Percentiles rank a stretch among this genome's conserved stretches.
Conservation (phyloP, 1,140 invertebrate species). For the Nymphalis io region DNA sequence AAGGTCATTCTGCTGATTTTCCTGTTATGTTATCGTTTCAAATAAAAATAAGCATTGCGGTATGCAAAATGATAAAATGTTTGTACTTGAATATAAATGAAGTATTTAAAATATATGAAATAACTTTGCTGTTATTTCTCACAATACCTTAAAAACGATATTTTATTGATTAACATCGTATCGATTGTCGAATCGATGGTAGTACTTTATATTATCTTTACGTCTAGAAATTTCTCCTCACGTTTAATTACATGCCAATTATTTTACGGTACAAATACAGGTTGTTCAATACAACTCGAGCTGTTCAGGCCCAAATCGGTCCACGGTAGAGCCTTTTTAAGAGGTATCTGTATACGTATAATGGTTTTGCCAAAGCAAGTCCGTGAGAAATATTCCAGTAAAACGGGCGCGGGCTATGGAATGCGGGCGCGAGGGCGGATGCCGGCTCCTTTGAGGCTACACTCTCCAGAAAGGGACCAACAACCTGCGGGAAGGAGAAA, state of each 20-base stretch:
- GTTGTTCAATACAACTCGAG: slow-evolving; percentile 47
- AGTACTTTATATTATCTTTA: slow-evolving; percentile 19
- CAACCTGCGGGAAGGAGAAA: slow-evolving; percentile 70
- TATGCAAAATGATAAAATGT: slow-evolving; percentile 28
- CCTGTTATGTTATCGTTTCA: slow-evolving; percentile 52
- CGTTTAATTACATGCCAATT: slow-evolving; percentile 52
- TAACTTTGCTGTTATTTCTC: neutral
- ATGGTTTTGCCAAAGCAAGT: slow-evolving; percentile 75
- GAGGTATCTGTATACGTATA: slow-evolving; percentile 57
- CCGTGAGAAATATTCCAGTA: slow-evolving; percentile 80
- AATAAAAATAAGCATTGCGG: slow-evolving; percentile 26
- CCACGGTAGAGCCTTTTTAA: slow-evolving; percentile 52
- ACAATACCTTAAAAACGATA: neutral
- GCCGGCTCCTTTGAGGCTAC: slow-evolving; percentile 76
- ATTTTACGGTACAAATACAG: slow-evolving; percentile 50
- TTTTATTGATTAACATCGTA: neutral
- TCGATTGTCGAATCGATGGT: neutral
- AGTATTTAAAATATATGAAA: neutral
- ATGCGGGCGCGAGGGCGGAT: slow-evolving; percentile 74
- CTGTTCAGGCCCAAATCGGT: slow-evolving; percentile 55
- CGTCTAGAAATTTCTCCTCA: slow-evolving; percentile 26
- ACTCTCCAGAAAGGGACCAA: slow-evolving; percentile 68
- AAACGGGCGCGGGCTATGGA: slow-evolving; percentile 67
- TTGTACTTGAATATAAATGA: neutral
- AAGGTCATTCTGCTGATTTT: slow-evolving; percentile 54